Evolutionary conservation across 30 jellyfish, hydroid and myxozoan genomes (phyloP).

Genomic region (Cassiopea andromeda): DNA sequence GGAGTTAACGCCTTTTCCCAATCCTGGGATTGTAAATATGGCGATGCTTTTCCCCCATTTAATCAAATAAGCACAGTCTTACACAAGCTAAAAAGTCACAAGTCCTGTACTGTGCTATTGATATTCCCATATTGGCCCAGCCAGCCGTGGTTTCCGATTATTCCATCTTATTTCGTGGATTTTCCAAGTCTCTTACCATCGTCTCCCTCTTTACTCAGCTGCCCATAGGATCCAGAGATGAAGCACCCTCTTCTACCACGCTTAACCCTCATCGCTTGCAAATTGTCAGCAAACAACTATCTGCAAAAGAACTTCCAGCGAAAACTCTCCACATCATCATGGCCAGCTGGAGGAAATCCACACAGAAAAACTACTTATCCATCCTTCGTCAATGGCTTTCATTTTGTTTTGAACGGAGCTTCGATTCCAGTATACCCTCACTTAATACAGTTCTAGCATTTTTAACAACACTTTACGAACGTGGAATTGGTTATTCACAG

Average conservation of each 20-base stretch:
- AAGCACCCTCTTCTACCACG: conserved; percentile 9
- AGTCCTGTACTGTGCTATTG: neutral
- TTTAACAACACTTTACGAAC: conserved; percentile 9
- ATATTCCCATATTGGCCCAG: conserved; percentile 48
- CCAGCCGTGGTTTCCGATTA: conserved; percentile 54
- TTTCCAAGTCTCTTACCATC: conserved; percentile 2
- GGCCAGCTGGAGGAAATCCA: conserved; percentile 25
- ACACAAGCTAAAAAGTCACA: conserved; percentile 6
- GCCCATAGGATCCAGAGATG: conserved; percentile 6
- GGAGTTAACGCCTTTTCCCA: conserved; percentile 23
- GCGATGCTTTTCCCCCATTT: conserved; percentile 60
- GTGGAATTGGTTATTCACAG: conserved; percentile 33
- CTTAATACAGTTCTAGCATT: conserved; percentile 18
- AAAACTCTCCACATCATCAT: conserved; percentile 11
- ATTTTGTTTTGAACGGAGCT: conserved; percentile 22
- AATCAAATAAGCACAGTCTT: conserved; percentile 28
- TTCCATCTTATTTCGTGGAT: neutral
- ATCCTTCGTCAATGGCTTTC: conserved; percentile 33
- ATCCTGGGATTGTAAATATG: conserved; percentile 17
- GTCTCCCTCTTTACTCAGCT: neutral
- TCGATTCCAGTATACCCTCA: conserved; percentile 18
- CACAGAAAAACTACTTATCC: neutral
- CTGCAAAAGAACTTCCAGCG: neutral
- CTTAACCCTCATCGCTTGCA: no score
- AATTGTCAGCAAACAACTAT: neutral